Percentiles rank a stretch among this genome's conserved stretches.
Conservation (phyloP, 2,888 invertebrate species). For the Eurytoma adleriae region DNA sequence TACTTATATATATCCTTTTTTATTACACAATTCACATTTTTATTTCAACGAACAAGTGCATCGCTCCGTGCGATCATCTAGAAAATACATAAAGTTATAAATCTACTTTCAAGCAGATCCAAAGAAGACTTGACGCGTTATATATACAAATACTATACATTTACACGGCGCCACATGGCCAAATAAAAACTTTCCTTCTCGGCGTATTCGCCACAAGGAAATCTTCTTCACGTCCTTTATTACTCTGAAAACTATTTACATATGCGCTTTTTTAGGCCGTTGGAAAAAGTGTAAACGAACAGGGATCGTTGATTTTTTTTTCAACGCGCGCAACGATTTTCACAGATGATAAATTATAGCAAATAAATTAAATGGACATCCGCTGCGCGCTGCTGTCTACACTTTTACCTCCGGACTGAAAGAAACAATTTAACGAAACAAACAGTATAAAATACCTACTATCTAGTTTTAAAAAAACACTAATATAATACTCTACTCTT, state of each 20-base stretch:
- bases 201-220: not conserved
- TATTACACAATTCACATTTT: slow-evolving; percentile 45
- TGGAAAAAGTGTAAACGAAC: slow-evolving; percentile 37
- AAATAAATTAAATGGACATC: too few relatives aligned
- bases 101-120: slow-evolving; percentile 51
- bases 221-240: slow-evolving; percentile 10
- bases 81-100: slow-evolving; percentile 31
- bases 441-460: slow-evolving; percentile 49
- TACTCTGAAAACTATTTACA: slow-evolving; percentile 53
- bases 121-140: slow-evolving; percentile 47
- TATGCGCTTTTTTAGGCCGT: slow-evolving; percentile 26
- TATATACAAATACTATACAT: slow-evolving; percentile 53
- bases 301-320: not conserved
- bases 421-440: slow-evolving; percentile 52
- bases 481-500: slow-evolving; percentile 50
- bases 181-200: slow-evolving; percentile 24
- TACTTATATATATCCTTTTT: slow-evolving; percentile 25
- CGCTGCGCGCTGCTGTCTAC: not conserved
- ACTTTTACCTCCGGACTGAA: slow-evolving; percentile 19
- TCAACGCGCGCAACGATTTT: not conserved
- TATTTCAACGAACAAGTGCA: slow-evolving; percentile 35
- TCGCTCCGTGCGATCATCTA: slow-evolving; percentile 21
- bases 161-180: slow-evolving; percentile 56
- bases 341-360: too few relatives aligned
- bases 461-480: slow-evolving; percentile 22